Evolutionary conservation across 2,888 invertebrate species (phyloP), one percentile per base, ranked within the genome.

Genomic region (Rhagonycha lutea): DNA sequence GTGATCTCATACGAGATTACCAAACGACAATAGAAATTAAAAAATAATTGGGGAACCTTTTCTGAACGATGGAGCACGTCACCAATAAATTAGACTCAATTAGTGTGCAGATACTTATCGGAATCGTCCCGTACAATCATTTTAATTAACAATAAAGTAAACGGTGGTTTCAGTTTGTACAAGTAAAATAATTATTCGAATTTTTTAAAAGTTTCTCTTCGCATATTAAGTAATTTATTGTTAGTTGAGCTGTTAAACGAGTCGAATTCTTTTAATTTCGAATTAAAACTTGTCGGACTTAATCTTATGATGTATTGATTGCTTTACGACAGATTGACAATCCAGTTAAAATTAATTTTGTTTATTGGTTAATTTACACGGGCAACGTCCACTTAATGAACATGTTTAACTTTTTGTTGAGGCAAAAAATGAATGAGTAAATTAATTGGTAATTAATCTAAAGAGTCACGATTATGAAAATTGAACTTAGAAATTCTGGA

Each of bases 371-470:
- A 69, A 62, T 74, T 74, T 69, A 65, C 23, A 65, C 73, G 69
- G 73, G 69, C 70, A 74, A 69, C 69, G 69, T 14, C 73, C 69
- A 69, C 65, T 69, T 73, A 73, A 73, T 73, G 72, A 69, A 61
- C 69, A 24, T 63, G 18, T 62, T 73, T 61, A 61, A 60, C 23
- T 69, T 73, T 73, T 73, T 47, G 61, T 28, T 47, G 12, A 69
- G 24, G 26, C 24, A 18, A 74, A 70, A 63, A 69, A 69, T 67
- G 70, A 74, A 74, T 74, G 47, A 60, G 63, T 23, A 65, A 24
- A 65, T 24, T 24, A 65, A 65, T 65, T 65, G 63, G 23, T 24
- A 65, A 65, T 24, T 65, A 65, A 65, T 24, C 23, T 65, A 24
- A 26, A 65, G 63, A 26, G 23, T 65, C 63, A 24, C 23, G 63